These are phyloP conservation scores for Thomomys bottae DNA, from an alignment of 2,113 vertebrate species.

Conservation along the genomic window DNA sequence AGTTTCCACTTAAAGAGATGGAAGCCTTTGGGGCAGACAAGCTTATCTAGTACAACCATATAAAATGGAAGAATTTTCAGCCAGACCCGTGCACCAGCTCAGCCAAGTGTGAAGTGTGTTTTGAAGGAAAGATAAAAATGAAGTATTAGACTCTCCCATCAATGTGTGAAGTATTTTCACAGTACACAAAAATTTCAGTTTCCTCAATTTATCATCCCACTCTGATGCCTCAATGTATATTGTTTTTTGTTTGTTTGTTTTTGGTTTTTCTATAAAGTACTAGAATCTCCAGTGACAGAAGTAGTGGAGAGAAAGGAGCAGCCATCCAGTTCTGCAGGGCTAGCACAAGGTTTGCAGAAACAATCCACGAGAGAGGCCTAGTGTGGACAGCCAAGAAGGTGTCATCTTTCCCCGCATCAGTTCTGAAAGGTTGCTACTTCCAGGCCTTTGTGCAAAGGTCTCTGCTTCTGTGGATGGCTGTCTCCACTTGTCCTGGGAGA, in stretches of 20 bases:
- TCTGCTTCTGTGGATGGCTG: neutral
- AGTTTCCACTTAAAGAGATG: constrained; percentile 4
- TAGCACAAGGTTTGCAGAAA: neutral
- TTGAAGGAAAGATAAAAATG: constrained; percentile 64
- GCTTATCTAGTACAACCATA: neutral
- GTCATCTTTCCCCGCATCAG: neutral
- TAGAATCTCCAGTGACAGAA: constrained; percentile 9
- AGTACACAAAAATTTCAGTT: constrained; percentile 18
- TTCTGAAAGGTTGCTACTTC: neutral
- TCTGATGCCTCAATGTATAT: neutral
- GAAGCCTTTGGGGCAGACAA: constrained; percentile 42
- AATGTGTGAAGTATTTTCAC: constrained; percentile 29
- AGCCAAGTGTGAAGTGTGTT: constrained; percentile 26
- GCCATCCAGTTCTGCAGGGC: neutral
- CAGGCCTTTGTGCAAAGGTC: neutral
- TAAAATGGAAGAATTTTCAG: constrained; percentile 65
- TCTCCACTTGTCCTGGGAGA: neutral
- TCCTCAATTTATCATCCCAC: neutral
- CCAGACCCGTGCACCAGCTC: constrained; percentile 33
- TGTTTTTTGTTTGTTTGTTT: no score
- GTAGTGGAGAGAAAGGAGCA: neutral
- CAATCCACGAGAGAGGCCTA: neutral
- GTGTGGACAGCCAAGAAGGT: neutral
- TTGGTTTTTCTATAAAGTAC: constrained; percentile 13
- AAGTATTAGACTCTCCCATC: constrained; percentile 55